Evolutionary conservation across 2,888 invertebrate genomes (phyloP), one percentile per base, ranked within the genome.

Genomic region (Dynastes maya): DNA sequence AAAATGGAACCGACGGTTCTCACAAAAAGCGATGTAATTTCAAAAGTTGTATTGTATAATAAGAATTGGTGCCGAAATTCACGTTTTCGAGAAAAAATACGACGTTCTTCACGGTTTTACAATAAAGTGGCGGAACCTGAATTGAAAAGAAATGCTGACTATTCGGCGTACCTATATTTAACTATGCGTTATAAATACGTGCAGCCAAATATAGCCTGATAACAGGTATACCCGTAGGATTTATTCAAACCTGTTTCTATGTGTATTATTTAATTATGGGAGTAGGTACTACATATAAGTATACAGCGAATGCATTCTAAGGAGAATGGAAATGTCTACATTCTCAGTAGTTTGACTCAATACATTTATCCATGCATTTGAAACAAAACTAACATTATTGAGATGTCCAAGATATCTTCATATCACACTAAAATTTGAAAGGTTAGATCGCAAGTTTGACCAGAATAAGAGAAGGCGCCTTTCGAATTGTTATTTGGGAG

Each of bases 1-100:
- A 74, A 63, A 74, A 61, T 61, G 63, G 40, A 61, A 61, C 61
- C 22, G 22, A 74, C 72, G 40, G 61, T 27, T 9, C 6, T n/a
- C 6, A n/a, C 45, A 11, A 45, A 40, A 45, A 68, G 37, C 58
- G 27, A 61, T 45, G 72, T 49, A 61, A 45, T 74, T 74, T 74
- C n/a, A 22, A 49, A 74, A 74, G 40, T 74, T 61, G 27, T 27
- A 72, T 72, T n/a, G 2, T n/a, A 9, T 63, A 63, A 11, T 63
- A 32, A 63, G 29, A 63, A 63, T 32, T 13, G 63, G 13, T 32
- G 63, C 13, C 11, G 29, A 63, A 29, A 29, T 55, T 55, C 8
- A 45, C 45, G 45, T 45, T 1, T 45, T 45, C 45, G 45, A 11
- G 32, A 45, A 55, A 16, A 55, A 16, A 6, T 55, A 55, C 37